Conservation (phyloP, 2,888 invertebrate species). For the Sminthurinus aureus region DNA sequence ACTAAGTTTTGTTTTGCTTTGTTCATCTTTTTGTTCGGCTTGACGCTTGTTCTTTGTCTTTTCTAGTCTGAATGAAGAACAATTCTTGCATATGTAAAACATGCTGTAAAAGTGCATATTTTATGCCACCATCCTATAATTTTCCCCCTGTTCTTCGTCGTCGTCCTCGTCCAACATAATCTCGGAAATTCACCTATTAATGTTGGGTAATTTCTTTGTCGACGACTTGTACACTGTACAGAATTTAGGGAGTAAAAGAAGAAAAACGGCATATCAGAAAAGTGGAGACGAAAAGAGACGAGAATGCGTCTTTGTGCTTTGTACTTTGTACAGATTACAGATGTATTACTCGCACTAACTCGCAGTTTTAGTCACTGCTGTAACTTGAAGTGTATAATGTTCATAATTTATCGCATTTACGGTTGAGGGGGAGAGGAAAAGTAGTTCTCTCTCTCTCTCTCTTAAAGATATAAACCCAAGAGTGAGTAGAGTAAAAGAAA, state of each 20-base stretch:
- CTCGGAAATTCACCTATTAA: neutral
- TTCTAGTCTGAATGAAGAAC: neutral
- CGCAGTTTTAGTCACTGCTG: neutral
- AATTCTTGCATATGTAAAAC: neutral
- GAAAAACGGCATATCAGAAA: too few species aligned
- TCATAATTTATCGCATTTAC: constrained; percentile 20
- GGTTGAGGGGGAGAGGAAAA: constrained; percentile 7
- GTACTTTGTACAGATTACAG: neutral
- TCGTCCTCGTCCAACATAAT: neutral
- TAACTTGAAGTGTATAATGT: neutral
- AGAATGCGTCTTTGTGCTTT: too few species aligned
- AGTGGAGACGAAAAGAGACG: too few species aligned
- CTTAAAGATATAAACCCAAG: too few species aligned
- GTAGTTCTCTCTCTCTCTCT: neutral
- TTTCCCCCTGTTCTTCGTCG: neutral
- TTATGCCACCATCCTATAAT: neutral
- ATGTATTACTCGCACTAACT: neutral
- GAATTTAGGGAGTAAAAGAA: too few species aligned
- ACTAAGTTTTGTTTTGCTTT: neutral
- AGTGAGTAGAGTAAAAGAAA: neutral
- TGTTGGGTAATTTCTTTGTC: neutral
- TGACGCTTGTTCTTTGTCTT: neutral
- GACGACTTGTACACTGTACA: neutral
- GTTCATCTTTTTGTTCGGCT: neutral
- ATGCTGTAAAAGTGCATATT: neutral